Evolutionary conservation across 2,888 invertebrate genomes (phyloP).

Genomic region (Agapostemon virescens): DNA sequence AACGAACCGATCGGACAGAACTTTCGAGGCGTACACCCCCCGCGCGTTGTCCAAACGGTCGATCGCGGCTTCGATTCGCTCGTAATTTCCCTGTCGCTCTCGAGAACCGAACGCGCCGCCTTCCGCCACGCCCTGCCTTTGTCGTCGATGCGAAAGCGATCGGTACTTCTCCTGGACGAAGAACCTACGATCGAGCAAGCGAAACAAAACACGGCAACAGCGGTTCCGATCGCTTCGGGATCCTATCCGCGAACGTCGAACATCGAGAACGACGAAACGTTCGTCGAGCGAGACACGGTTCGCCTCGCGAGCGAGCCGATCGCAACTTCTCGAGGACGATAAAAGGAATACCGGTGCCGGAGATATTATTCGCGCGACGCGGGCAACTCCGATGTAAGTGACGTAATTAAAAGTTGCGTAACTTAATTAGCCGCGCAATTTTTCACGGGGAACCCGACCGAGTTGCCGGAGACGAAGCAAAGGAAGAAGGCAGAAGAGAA

Average conservation of each 20-base stretch:
- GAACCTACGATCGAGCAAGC: not conserved
- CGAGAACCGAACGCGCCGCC: not conserved
- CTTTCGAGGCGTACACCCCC: not conserved
- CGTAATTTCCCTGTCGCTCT: not conserved
- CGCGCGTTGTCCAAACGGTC: too few relatives aligned
- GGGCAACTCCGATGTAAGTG: constrained; percentile 19
- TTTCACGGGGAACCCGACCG: constrained; percentile 25
- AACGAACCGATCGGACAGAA: not conserved
- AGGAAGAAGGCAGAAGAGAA: not conserved
- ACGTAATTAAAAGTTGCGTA: constrained; percentile 51
- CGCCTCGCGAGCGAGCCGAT: not conserved
- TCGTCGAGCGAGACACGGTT: not conserved
- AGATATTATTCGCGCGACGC: constrained; percentile 33
- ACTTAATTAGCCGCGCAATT: constrained; percentile 55
- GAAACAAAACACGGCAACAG: not conserved
- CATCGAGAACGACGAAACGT: not conserved
- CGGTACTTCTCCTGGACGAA: not conserved
- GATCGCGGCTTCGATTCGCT: not conserved
- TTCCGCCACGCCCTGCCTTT: not conserved
- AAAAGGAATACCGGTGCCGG: constrained; percentile 8
- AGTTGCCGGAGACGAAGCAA: not conserved
- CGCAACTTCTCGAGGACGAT: not conserved
- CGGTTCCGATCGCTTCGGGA: not conserved
- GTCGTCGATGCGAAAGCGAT: not conserved
- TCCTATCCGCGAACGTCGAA: not conserved